phyloP scores from a whole-genome alignment of 2,113 vertebrate species.

The Aepyceros melampus region DNA sequence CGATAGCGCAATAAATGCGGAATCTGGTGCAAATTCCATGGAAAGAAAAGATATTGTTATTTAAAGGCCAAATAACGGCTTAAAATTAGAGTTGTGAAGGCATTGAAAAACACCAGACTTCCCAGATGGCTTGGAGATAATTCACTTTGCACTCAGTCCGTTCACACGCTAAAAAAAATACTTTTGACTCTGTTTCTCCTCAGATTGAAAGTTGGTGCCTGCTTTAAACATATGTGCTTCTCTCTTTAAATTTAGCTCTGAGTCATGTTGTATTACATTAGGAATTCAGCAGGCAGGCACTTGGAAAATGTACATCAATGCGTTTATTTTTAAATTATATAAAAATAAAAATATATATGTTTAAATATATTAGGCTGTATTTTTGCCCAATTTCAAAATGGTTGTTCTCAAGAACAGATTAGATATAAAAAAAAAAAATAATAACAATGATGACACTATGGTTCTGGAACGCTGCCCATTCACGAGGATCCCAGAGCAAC shows the following conservation, averaged over 20 bases:
- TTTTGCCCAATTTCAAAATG: slow-evolving; percentile 75
- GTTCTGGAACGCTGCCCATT: slow-evolving; percentile 49
- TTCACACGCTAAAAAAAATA: slow-evolving; percentile 79
- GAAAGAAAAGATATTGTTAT: slow-evolving; percentile 82
- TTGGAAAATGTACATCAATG: slow-evolving; percentile 77
- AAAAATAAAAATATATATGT: slow-evolving; percentile 72
- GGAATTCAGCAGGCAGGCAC: slow-evolving; percentile 67
- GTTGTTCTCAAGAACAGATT: slow-evolving; percentile 70
- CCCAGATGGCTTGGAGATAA: slow-evolving; percentile 85
- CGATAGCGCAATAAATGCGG: slow-evolving; percentile 73
- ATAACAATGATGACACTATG: slow-evolving; percentile 41
- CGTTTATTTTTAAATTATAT: slow-evolving; percentile 72
- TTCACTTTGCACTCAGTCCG: slow-evolving; percentile 84
- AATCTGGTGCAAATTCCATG: slow-evolving; percentile 77
- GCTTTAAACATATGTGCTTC: slow-evolving; percentile 78
- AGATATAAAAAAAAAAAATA: slow-evolving; percentile 64
- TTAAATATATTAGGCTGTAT: slow-evolving; percentile 77
- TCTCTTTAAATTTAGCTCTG: slow-evolving; percentile 80
- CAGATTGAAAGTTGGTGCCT: slow-evolving; percentile 80
- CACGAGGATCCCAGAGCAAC: slow-evolving; percentile 32
- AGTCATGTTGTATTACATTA: slow-evolving; percentile 78
- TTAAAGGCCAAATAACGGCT: slow-evolving; percentile 84
- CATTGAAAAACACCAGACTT: slow-evolving; percentile 82
- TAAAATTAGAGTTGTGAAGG: slow-evolving; percentile 86
- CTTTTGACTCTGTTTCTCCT: slow-evolving; percentile 78